Conservation (phyloP, 2,113 vertebrate genomes). For the Alligator mississippiensis region DNA sequence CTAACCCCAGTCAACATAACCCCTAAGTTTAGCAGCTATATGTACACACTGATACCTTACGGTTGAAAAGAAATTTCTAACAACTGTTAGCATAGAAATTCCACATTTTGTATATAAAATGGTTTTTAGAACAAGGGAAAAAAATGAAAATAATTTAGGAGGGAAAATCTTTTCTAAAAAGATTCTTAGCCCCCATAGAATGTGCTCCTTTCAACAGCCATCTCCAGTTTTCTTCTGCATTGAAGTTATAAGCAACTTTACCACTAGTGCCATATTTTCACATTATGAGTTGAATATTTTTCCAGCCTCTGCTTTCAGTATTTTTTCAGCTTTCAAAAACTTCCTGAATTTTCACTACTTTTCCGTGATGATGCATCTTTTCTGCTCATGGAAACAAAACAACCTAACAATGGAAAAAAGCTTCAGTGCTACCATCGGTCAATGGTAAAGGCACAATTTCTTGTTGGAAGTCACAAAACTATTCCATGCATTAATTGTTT, state of each 20-base stretch:
- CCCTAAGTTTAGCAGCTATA: background rate
- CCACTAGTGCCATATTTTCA: background rate
- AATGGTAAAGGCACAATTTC: background rate
- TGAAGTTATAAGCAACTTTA: background rate
- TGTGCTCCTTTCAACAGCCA: background rate
- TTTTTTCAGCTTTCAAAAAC: background rate
- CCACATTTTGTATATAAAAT: background rate
- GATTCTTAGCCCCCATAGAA: background rate
- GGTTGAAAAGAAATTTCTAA: background rate
- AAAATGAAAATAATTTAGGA: background rate
- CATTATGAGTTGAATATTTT: background rate
- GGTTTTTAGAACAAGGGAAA: background rate
- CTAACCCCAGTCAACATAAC: too few relatives aligned
- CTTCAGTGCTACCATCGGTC: background rate
- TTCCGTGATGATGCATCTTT: background rate
- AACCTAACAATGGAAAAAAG: background rate
- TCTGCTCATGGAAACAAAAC: background rate
- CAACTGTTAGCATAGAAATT: background rate
- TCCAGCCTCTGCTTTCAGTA: background rate
- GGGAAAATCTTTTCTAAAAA: background rate
- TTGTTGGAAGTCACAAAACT: background rate
- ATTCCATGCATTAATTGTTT: background rate
- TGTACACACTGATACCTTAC: background rate
- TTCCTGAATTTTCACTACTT: background rate
- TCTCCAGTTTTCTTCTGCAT: background rate